Percentiles rank a stretch among this genome's conserved stretches.
These are phyloP conservation scores for Microtus oregoni DNA, from an alignment of 2,113 vertebrate genomes.

Conservation along the genomic window DNA sequence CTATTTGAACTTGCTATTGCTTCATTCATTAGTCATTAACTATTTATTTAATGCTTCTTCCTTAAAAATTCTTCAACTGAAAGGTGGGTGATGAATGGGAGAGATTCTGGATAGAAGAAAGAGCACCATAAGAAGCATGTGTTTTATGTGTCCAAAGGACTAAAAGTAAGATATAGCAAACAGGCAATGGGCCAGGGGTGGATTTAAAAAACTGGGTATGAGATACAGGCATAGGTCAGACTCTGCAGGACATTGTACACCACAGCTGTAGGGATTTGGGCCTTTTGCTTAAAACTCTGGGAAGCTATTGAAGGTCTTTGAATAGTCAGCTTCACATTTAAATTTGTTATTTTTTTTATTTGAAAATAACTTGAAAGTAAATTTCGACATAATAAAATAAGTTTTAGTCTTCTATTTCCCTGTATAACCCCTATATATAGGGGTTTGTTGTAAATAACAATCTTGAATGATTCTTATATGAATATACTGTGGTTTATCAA, in stretches of 20 bases:
- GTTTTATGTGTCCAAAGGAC: neutral
- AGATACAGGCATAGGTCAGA: neutral
- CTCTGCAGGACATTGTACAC: neutral
- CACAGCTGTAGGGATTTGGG: neutral
- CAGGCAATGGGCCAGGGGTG: neutral
- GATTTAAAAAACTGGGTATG: neutral
- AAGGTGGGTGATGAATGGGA: neutral
- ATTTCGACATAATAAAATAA: constrained; percentile 8
- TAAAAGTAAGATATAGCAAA: neutral
- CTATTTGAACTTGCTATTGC: neutral
- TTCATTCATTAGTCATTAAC: neutral
- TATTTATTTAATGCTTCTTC: constrained; percentile 7
- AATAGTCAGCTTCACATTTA: neutral
- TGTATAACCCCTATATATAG: neutral
- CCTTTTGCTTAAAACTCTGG: neutral
- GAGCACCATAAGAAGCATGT: neutral
- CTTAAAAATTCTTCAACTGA: constrained; percentile 27
- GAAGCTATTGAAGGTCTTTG: neutral
- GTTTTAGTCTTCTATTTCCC: neutral
- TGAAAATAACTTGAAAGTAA: constrained; percentile 30
- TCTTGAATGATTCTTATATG: neutral
- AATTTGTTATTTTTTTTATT: neutral
- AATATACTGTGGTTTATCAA: neutral
- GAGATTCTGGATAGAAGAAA: constrained; percentile 38
- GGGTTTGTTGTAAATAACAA: neutral